Conservation (phyloP, 2,113 vertebrate genomes). For the Odontesthes bonariensis region DNA sequence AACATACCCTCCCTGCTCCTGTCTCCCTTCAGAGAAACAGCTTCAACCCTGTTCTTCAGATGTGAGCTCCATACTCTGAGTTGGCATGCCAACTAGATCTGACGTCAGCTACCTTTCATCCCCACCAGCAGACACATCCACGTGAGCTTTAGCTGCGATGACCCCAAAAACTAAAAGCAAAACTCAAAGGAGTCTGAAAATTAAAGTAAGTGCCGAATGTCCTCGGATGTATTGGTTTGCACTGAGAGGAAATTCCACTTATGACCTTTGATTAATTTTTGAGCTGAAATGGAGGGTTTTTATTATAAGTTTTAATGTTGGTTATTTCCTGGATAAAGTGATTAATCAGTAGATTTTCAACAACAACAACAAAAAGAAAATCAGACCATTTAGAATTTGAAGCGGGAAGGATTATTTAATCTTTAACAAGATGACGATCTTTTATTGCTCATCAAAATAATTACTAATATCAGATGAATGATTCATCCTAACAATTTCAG, state of each 20-base stretch:
- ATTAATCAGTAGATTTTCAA: not conserved
- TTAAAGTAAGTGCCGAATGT: not conserved
- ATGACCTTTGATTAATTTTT: not conserved
- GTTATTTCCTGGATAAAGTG: not conserved
- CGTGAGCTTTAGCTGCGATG: constrained; percentile 20
- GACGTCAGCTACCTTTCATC: constrained; percentile 68
- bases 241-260: not conserved
- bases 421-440: not conserved
- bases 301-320: not conserved
- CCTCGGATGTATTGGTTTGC: not conserved
- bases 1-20: constrained; percentile 3
- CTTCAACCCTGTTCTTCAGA: constrained; percentile 29
- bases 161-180: constrained; percentile 10
- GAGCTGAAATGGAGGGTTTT: not conserved
- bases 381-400: not conserved
- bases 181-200: constrained; percentile 13
- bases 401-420: not conserved
- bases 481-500: not conserved
- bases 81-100: constrained; percentile 68
- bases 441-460: not conserved
- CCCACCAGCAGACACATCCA: constrained; percentile 25
- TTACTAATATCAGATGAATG: not conserved
- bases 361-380: not conserved
- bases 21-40: constrained; percentile 1
- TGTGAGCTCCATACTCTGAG: constrained; percentile 36